A percentile compares a stretch with the other conserved stretches of the same genome.
phyloP scores from a whole-genome alignment of 1,140 invertebrate genomes.

The Araneus ventricosus region DNA sequence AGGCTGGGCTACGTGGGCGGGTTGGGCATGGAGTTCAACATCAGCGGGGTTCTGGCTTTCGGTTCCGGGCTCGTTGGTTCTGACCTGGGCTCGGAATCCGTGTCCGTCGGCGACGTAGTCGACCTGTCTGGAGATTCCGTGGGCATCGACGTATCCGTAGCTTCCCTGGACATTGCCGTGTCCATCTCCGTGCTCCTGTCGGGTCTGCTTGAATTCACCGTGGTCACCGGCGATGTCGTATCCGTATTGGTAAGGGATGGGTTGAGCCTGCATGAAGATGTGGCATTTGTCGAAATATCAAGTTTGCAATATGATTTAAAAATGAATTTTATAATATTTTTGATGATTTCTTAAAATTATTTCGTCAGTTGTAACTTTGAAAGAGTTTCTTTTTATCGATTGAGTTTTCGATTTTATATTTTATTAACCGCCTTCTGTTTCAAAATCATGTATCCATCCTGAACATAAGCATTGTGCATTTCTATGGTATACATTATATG shows the following conservation, averaged over 20 bases:
- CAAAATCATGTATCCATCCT: no score
- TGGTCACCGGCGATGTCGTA: conserved; percentile 71
- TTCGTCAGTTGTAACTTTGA: no score
- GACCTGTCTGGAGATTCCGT: conserved; percentile 75
- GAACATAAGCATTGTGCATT: no score
- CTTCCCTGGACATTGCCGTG: conserved; percentile 72
- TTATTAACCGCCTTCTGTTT: no score
- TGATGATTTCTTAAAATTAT: no score
- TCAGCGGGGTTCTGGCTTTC: conserved; percentile 70
- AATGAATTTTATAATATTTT: background rate
- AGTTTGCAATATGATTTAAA: background rate
- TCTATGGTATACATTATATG: no score
- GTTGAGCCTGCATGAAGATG: conserved; percentile 18
- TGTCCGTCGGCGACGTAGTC: conserved; percentile 75
- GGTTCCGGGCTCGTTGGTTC: conserved; percentile 76
- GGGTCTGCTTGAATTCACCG: conserved; percentile 62
- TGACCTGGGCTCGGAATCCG: conserved; percentile 76
- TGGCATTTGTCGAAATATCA: no score
- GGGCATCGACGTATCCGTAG: conserved; percentile 70
- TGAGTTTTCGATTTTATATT: no score
- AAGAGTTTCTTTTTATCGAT: no score
- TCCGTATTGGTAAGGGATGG: conserved; percentile 72
- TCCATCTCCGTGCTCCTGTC: conserved; percentile 72
- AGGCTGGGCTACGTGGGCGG: conserved; percentile 36
- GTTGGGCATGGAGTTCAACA: conserved; percentile 64